Percentiles rank a stretch among this genome's conserved stretches.
phyloP scores from a whole-genome alignment of 2,113 vertebrate species.

The Passer domesticus region DNA sequence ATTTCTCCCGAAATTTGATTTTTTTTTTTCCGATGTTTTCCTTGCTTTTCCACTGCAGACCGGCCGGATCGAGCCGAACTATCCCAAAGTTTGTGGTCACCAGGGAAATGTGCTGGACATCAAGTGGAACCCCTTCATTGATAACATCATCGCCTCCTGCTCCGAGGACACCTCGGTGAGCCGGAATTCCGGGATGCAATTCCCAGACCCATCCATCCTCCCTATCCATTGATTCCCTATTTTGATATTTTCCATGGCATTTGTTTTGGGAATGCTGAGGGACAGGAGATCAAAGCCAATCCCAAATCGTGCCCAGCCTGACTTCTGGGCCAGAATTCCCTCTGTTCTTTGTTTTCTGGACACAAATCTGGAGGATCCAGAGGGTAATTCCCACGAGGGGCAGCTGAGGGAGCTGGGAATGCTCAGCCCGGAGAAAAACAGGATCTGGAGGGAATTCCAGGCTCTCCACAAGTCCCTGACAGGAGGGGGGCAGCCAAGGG shows the following conservation, averaged over 20 bases:
- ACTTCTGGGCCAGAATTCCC: background rate
- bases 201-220: background rate
- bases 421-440: background rate
- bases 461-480: background rate
- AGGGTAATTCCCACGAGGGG: background rate
- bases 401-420: background rate
- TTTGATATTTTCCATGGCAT: rapidly evolving
- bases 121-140: constrained; percentile 99
- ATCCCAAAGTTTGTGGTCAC: constrained; percentile 92
- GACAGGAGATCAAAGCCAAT: background rate
- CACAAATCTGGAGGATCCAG: background rate
- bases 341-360: background rate
- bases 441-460: background rate
- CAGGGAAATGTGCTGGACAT: constrained; percentile 97
- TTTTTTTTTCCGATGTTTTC: rapidly evolving
- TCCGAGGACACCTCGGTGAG: constrained; percentile 95
- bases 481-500: background rate
- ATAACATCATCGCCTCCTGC: constrained; percentile 95
- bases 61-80: constrained; percentile 91
- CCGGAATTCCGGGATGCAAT: background rate
- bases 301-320: background rate
- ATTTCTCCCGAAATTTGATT: rapidly evolving
- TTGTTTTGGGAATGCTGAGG: background rate
- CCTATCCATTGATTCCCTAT: rapidly evolving
- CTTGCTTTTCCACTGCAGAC: constrained; percentile 36